These are phyloP conservation scores for Oryzias celebensis DNA, from an alignment of 2,113 vertebrate species.

Conservation along the genomic window DNA sequence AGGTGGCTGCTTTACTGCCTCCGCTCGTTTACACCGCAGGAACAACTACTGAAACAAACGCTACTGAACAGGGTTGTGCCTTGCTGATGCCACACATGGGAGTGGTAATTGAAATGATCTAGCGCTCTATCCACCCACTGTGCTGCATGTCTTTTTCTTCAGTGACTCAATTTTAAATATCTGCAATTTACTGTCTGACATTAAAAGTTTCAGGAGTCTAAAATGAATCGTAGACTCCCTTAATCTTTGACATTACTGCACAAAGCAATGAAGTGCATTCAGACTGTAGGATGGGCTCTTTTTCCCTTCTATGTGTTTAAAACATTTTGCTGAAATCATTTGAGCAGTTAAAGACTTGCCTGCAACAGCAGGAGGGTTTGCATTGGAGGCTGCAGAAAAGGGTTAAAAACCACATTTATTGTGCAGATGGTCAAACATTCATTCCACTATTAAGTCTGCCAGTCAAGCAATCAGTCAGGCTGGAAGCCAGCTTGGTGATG, in stretches of 20 bases:
- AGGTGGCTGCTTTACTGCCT: slow-evolving; percentile 76
- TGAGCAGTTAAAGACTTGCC: slow-evolving; percentile 7
- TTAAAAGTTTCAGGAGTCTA: background rate
- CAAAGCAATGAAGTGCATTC: no score
- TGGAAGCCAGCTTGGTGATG: slow-evolving; percentile 44
- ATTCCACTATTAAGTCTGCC: slow-evolving; percentile 42
- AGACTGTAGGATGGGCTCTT: no score
- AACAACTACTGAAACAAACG: slow-evolving; percentile 71
- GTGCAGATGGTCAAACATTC: slow-evolving; percentile 65
- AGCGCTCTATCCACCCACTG: slow-evolving; percentile 33
- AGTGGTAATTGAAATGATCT: slow-evolving; percentile 50
- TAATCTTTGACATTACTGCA: no score
- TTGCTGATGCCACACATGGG: slow-evolving; percentile 54
- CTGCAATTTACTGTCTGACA: slow-evolving; percentile 20
- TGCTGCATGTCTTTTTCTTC: slow-evolving; percentile 15
- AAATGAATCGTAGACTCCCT: no score
- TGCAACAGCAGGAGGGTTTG: slow-evolving; percentile 7
- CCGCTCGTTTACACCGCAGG: slow-evolving; percentile 67
- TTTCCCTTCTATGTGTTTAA: no score
- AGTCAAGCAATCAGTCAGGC: slow-evolving; percentile 62
- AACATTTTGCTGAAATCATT: background rate
- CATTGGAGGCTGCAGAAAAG: slow-evolving; percentile 24
- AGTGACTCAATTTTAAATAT: slow-evolving; percentile 20
- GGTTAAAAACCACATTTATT: slow-evolving; percentile 44
- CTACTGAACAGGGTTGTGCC: slow-evolving; percentile 47